A percentile compares a stretch with the other conserved stretches of the same genome.
phyloP scores from a whole-genome alignment of 2,888 invertebrate genomes.

The Chymomyza fuscimana region DNA sequence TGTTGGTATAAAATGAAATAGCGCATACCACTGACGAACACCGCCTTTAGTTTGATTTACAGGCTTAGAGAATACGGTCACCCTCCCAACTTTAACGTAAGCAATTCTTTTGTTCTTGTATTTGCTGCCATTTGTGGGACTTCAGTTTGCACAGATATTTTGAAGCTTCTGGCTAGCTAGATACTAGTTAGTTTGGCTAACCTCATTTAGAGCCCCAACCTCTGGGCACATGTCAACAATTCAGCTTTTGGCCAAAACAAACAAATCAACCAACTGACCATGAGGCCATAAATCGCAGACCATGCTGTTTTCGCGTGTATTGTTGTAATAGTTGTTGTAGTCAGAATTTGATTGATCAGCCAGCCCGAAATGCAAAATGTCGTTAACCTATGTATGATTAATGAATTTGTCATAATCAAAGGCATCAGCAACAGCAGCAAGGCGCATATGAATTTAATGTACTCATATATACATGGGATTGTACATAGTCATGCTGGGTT shows the following conservation, averaged over 20 bases:
- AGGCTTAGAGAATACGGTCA: neutral
- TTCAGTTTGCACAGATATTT: neutral
- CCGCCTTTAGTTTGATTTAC: neutral
- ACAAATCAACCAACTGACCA: neutral
- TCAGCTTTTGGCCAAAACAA: constrained; percentile 4
- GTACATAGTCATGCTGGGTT: too few species aligned
- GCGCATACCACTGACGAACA: too few species aligned
- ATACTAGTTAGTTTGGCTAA: neutral
- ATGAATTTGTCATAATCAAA: constrained; percentile 63
- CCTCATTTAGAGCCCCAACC: constrained; percentile 1
- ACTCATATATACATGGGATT: neutral
- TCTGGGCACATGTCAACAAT: constrained; percentile 34
- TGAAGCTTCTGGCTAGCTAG: neutral
- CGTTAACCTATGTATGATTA: constrained; percentile 68
- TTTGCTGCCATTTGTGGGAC: neutral
- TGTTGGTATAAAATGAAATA: too few species aligned
- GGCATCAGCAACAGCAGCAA: neutral
- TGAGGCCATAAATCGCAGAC: neutral
- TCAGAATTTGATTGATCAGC: constrained; percentile 37
- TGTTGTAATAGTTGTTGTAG: constrained; percentile 6
- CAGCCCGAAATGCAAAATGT: constrained; percentile 51
- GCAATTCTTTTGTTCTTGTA: neutral
- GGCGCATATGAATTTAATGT: neutral
- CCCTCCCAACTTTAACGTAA: neutral
- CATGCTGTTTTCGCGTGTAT: neutral